Conservation (phyloP, 2,113 vertebrate genomes). For the Dissostichus mawsoni region DNA sequence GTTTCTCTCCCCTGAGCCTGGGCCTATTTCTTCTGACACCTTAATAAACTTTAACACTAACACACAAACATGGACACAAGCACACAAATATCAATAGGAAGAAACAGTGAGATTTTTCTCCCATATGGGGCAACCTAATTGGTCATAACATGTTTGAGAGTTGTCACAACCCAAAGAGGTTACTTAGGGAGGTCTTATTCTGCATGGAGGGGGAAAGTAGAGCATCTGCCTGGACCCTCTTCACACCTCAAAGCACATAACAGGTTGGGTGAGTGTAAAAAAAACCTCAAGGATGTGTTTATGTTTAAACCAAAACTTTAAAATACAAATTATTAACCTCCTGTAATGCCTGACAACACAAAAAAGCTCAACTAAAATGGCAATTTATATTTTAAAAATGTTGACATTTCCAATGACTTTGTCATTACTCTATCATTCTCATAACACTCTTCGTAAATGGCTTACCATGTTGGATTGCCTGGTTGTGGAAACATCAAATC, state of each 20-base stretch:
- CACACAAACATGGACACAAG: background rate
- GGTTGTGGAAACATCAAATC: too few species aligned
- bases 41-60: slow-evolving; percentile 19
- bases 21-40: slow-evolving; percentile 36
- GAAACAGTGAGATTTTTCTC: slow-evolving; percentile 17
- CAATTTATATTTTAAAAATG: background rate
- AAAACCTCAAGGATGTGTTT: background rate
- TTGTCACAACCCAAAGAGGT: slow-evolving; percentile 34
- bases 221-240: background rate
- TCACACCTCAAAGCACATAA: background rate
- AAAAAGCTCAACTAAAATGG: background rate
- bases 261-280: background rate
- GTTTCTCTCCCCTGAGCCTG: background rate
- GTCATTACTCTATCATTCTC: too few species aligned
- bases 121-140: slow-evolving; percentile 41
- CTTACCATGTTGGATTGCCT: too few species aligned
- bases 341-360: background rate
- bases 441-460: background rate
- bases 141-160: slow-evolving; percentile 25
- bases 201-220: slow-evolving; percentile 12
- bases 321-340: background rate
- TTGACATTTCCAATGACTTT: too few species aligned
- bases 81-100: background rate
- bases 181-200: background rate
- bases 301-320: background rate